Base-by-base conservation (phyloP, 1,140 invertebrate genomes). In the Phortica variegata region DNA sequence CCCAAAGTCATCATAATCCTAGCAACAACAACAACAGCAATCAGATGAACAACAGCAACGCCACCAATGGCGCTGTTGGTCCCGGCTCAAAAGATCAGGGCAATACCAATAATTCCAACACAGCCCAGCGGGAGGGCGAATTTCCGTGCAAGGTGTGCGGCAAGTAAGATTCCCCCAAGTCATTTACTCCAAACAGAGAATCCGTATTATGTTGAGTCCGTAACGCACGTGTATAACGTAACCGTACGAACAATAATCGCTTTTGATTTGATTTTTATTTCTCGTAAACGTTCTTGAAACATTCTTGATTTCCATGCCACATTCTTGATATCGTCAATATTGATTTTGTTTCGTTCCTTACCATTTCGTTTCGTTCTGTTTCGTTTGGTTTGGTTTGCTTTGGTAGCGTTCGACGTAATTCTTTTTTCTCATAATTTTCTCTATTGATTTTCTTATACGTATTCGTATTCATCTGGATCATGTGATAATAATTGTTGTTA, bases 61-160 rank as follows among this genome's bases (percentile, higher is more conserved):
- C 32, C 33, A 21, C 9, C 21, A 52, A 40, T 33, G 8, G n/a
- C n/a, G n/a, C n/a, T n/a, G n/a, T n/a, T 26, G 23, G 23, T 26
- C 10, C 23, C 23, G 23, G 23, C 23, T 26, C 23, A 26, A 26
- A 26, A 26, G 10, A 10, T 6, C 10, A 10, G 23, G 10, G 31
- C 41, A 47, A 43, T 21, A 19, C 20, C 23, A 19, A 34, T 34
- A 52, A 44, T 53, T 37, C 56, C 23, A 49, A 46, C 16, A 46
- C 43, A 23, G 50, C 58, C 59, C 69, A 71, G 5, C 23, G 23
- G 56, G 66, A 75, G 34, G 83, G 82, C 68, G 84, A 85, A 75
- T 85, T 90, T 80, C 93, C 93, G 66, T 97, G 94, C 85, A 94
- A 93, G 84, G 88, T 96, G 77, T 97, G 94, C 87, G 92, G 92